Base-by-base conservation (phyloP, 2,888 invertebrate species). In the Pardosa pseudoannulata region DNA sequence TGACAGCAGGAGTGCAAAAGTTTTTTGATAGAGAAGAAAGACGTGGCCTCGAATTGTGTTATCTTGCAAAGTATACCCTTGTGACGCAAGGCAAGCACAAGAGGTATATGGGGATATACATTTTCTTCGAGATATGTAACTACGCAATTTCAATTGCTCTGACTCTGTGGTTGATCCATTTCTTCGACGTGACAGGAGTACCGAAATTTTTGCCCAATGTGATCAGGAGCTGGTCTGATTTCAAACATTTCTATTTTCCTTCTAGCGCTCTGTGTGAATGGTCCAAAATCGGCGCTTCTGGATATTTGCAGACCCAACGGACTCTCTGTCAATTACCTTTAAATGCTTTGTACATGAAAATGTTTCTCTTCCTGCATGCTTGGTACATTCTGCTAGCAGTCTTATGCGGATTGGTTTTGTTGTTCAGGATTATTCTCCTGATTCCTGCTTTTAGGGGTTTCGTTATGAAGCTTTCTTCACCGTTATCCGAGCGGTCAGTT, bases 111-210 rank as follows among this genome's bases (percentile, higher is more conserved):
- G 13, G 16, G 1, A 27, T 86, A 41, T 68, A 79, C 39, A 70
- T 86, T 39, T 62, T 70, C 29, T 79, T 73, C n/a, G 85, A 86
- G 29, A 27, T 64, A 3, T 16, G 46, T n/a, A 86, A 86, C 27
- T 86, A 79, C 13, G 28, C 36, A 0, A 56, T 79, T 19, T 50
- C 68, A 1, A 41, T 86, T 2, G 29, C 70, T 0, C 85, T 79
- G 9, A 86, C 79, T 5, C 13, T 86, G 13, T 86, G 85, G 85
- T 19, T 86, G 32, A 70, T 86, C 1, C 62, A 74, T 65, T 86
- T 86, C 41, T 86, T 86, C 70, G 50, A 74, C 0, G 85, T 86
- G 19, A 86, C 85, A 0, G 85, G 85, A 0, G 85, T 86, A 0
- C 79, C 85, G 13, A 74, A 74, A 6, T 64, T 23, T 27, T 2